Conservation (phyloP, 2,797 vertebrate genomes). For the Cirrhinus mrigala region DNA sequence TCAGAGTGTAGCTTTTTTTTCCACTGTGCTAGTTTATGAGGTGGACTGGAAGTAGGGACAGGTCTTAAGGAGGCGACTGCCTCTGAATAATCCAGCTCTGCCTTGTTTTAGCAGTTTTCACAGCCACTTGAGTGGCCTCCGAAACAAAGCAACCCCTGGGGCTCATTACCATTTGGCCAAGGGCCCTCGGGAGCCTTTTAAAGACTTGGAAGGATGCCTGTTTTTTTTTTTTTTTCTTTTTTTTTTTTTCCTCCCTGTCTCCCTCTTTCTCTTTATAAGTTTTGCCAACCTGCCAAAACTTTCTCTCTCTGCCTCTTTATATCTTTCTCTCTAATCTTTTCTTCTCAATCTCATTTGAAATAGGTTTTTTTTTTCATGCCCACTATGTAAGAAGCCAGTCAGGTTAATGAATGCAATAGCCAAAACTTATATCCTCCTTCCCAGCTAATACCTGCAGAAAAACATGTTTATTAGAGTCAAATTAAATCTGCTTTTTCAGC, state of each 20-base stretch:
- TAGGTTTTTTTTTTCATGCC: background rate
- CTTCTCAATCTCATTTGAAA: constrained; percentile 60
- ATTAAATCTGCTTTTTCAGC: constrained; percentile 6
- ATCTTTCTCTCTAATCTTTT: constrained; percentile 60
- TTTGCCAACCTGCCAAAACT: constrained; percentile 46
- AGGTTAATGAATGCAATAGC: background rate
- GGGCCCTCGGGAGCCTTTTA: constrained; percentile 76
- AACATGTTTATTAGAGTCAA: constrained; percentile 16
- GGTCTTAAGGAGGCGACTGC: constrained; percentile 65
- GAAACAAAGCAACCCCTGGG: constrained; percentile 80
- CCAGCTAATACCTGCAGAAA: constrained; percentile 14
- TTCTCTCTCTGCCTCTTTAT: constrained; percentile 65
- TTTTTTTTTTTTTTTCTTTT: constrained; percentile 63
- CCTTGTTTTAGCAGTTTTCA: constrained; percentile 80
- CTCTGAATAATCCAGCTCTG: constrained; percentile 77
- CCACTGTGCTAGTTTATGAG: constrained; percentile 39
- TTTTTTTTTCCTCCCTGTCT: constrained; percentile 65
- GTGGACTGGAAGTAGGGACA: constrained; percentile 60
- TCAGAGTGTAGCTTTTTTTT: constrained; percentile 16
- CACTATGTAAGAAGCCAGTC: background rate
- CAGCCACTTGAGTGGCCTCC: constrained; percentile 77
- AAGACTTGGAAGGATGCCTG: constrained; percentile 75
- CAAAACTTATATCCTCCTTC: background rate
- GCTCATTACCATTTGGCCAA: constrained; percentile 81
- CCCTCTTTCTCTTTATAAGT: constrained; percentile 51